Conservation (phyloP, 2,888 invertebrate genomes). For the Polylopha cassiicola region DNA sequence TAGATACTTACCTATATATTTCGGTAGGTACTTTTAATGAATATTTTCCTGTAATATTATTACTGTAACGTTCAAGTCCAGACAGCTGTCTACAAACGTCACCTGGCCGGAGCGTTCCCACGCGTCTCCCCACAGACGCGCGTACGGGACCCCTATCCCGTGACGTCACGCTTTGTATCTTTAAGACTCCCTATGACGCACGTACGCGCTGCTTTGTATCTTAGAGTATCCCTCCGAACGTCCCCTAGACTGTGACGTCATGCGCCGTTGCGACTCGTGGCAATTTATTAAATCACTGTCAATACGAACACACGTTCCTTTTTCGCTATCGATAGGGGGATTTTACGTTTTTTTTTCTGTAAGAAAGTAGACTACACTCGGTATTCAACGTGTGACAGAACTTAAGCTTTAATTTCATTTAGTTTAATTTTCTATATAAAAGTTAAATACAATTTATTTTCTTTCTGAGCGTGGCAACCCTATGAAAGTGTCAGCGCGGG, state of each 20-base stretch:
- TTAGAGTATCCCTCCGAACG: no score
- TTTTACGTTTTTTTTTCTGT: no score
- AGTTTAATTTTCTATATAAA: no score
- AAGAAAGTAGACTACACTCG: constrained; percentile 28
- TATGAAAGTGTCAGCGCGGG: constrained; percentile 36
- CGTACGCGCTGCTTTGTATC: no score
- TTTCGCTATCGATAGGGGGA: no score
- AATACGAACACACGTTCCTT: constrained; percentile 17
- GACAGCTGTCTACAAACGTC: constrained; percentile 51
- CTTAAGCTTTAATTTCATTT: background rate
- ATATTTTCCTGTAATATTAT: no score
- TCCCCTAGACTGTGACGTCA: background rate
- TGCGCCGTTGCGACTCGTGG: constrained; percentile 48
- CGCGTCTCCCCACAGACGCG: constrained; percentile 48
- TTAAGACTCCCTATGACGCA: no score
- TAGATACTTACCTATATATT: no score
- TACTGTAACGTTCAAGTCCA: constrained; percentile 27
- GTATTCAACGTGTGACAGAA: constrained; percentile 1
- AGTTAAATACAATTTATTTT: constrained; percentile 2
- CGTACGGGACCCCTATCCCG: no score
- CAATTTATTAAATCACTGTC: constrained; percentile 38
- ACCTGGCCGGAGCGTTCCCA: constrained; percentile 71
- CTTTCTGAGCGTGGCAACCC: constrained; percentile 48
- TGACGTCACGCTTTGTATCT: no score
- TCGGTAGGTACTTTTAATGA: no score